Conservation (phyloP, 2,113 vertebrate genomes). For the Copsychus sechellarum region DNA sequence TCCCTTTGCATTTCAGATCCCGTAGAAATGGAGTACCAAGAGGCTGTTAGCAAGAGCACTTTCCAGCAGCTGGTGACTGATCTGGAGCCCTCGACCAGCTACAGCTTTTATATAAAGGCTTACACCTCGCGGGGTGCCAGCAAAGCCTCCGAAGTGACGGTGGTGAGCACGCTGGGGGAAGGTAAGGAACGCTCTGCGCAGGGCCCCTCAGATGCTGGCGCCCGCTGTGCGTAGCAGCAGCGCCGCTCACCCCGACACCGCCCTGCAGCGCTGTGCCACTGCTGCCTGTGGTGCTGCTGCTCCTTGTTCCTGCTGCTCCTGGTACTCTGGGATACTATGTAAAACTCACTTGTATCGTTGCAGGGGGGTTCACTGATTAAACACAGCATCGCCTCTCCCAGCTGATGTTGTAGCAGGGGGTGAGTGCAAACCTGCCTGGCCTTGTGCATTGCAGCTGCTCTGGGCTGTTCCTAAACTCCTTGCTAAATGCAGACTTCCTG, state of each 20-base stretch:
- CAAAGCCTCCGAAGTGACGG: conserved; percentile 83
- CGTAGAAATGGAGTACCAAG: conserved; percentile 92
- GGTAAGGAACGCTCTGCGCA: conserved; percentile 74
- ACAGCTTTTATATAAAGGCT: conserved; percentile 96
- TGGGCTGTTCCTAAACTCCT: conserved; percentile 1
- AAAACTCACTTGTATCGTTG: not conserved
- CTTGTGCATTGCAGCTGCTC: not conserved
- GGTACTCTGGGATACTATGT: not conserved
- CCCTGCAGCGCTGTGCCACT: not conserved
- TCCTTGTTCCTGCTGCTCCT: not conserved
- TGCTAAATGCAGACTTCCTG: not conserved
- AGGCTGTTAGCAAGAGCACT: conserved; percentile 94
- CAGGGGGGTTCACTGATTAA: not conserved
- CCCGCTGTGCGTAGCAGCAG: not conserved
- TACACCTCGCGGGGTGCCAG: conserved; percentile 95
- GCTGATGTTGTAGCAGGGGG: not conserved
- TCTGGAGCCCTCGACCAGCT: conserved; percentile 92
- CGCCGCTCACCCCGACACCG: accelerated
- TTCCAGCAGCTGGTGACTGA: conserved; percentile 92
- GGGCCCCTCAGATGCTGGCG: not conserved
- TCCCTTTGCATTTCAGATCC: conserved; percentile 79
- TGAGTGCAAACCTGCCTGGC: not conserved
- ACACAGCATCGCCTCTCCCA: not conserved
- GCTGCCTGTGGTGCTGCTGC: not conserved
- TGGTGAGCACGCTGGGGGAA: conserved; percentile 91